Conservation (phyloP, 2,797 vertebrate species). For the Pseudocheirus occidentalis region DNA sequence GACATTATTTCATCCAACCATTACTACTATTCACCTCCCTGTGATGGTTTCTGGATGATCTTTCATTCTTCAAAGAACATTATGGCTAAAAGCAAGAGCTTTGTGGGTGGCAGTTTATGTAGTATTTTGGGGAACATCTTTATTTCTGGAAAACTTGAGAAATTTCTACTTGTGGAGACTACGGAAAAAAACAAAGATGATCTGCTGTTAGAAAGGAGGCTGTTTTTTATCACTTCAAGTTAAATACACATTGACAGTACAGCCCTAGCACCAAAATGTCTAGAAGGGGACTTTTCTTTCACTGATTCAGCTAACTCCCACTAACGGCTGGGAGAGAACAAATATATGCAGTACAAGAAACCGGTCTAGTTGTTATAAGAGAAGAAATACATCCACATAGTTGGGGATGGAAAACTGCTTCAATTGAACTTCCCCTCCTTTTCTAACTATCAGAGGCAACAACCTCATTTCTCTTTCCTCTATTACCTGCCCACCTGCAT, state of each 20-base stretch:
- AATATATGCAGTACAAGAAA: background rate
- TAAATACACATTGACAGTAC: slow-evolving; percentile 52
- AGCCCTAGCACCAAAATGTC: slow-evolving; percentile 48
- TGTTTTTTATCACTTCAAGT: slow-evolving; percentile 3
- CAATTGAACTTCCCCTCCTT: slow-evolving; percentile 29
- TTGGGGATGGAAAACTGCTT: slow-evolving; percentile 34
- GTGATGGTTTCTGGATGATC: background rate
- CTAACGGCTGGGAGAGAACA: slow-evolving; percentile 22
- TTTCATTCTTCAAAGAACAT: slow-evolving; percentile 31
- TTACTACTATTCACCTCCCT: background rate
- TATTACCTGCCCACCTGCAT: slow-evolving; percentile 47
- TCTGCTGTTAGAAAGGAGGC: slow-evolving; percentile 41
- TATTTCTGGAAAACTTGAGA: slow-evolving; percentile 63
- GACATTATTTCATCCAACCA: background rate
- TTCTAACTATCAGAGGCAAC: background rate
- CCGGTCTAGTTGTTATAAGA: background rate
- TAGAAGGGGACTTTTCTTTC: slow-evolving; percentile 1
- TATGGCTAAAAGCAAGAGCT: background rate
- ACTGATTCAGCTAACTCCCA: slow-evolving; percentile 44
- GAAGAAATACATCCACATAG: background rate
- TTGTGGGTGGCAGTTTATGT: background rate
- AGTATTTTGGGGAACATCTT: slow-evolving; percentile 54
- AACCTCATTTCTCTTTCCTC: slow-evolving; percentile 2
- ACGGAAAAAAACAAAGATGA: slow-evolving; percentile 43
- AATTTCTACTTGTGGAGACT: slow-evolving; percentile 54